Evolutionary conservation across 2,888 invertebrate species (phyloP).

Genomic region (Epistrophe grossulariae): DNA sequence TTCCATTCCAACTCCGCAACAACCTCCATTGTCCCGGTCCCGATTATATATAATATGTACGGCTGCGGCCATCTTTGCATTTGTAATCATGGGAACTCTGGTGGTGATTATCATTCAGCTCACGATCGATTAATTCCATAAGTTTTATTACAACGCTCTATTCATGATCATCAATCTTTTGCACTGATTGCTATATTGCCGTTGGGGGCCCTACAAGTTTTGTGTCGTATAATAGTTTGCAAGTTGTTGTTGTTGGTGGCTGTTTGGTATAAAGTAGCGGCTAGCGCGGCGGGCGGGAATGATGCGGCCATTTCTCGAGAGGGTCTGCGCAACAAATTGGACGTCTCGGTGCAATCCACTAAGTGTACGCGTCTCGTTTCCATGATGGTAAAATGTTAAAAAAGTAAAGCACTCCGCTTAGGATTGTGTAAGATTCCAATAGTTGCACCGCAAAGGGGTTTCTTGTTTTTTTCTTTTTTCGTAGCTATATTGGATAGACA

Average conservation of each 20-base stretch:
- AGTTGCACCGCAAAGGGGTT: conserved; percentile 30
- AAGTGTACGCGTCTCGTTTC: conserved; percentile 35
- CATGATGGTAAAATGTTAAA: neutral
- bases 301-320: conserved; percentile 42
- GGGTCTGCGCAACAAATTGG: conserved; percentile 67
- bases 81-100: conserved; percentile 73
- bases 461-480: conserved; percentile 35
- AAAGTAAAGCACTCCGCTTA: conserved; percentile 28
- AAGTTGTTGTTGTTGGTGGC: neutral
- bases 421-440: conserved; percentile 51
- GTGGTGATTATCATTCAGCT: conserved; percentile 74
- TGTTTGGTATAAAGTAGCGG: neutral
- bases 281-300: neutral
- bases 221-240: conserved; percentile 7
- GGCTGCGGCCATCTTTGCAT: conserved; percentile 51
- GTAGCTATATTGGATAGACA: conserved; percentile 48
- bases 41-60: no score
- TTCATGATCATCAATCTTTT: conserved; percentile 76
- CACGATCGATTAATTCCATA: conserved; percentile 76
- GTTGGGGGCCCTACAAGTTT: conserved; percentile 57
- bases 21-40: conserved; percentile 2
- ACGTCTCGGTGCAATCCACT: conserved; percentile 44
- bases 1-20: conserved; percentile 19
- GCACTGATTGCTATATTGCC: conserved; percentile 73
- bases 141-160: conserved; percentile 68